Base-by-base conservation (phyloP, 2,888 invertebrate species). In the Bombyx huttoni region DNA sequence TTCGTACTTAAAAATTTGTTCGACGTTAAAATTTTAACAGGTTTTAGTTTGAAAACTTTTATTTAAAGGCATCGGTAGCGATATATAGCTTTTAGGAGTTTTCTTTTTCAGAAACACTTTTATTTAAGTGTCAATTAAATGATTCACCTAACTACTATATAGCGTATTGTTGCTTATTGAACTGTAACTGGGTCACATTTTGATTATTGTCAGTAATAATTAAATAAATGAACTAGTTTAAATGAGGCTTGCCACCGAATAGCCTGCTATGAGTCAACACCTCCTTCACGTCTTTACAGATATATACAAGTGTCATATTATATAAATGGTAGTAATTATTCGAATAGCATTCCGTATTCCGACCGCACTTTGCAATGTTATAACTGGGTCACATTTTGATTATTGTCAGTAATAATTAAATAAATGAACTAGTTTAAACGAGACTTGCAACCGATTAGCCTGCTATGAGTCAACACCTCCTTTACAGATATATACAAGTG, bases 1-100 rank as follows among this genome's bases (percentile, higher is more conserved):
- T 61, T 63, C 61, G 69, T 73, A 75, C 76, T 82, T 79, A 71
- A 75, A 57, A 70, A 61, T 65, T 63, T 68, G 71, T 73, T 62
- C n/a, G 57, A 61, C 58, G 56, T 57, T 52, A 46, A 46, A 47
- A 45, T 62, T 66, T 66, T 60, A 63, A 55, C 53, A 53, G 24
- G 24, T 24, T 24, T 24, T 24, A 24, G 52, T 51, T 48, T 53
- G 52, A 49, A 56, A 54, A 13, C 58, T 57, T 55, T 55, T 56
- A 52, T 40, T 40, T 40, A 10, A 40, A 24, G 5, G 24, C 24
- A 24, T 24, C 24, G 24, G 5, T 5, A 24, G 24, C 24, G 5
- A 24, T 5, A 24, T 24, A 24, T 24, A n/a, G 24, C 2, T 24
- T 24, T 24, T 5, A 24, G 24, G 24, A 5, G 24, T 24, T 24